phyloP scores from a whole-genome alignment of 2,797 vertebrate species.

The Muscicapa striata region DNA sequence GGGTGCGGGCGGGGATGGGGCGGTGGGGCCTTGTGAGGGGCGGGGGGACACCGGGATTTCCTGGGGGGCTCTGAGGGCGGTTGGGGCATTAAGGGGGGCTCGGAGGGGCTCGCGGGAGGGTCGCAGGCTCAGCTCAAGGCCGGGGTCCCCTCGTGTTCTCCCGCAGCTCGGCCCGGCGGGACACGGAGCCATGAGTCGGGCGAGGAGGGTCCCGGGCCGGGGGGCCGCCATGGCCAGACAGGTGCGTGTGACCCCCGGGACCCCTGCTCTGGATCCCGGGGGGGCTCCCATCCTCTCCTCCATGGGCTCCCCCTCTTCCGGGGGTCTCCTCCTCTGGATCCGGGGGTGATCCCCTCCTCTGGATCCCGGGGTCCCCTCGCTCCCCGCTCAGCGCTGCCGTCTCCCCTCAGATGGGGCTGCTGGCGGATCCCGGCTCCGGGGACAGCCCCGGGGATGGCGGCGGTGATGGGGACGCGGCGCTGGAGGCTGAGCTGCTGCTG shows the following conservation, averaged over 20 bases:
- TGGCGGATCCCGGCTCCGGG: not conserved
- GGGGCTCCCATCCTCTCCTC: not conserved
- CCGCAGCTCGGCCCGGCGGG: not conserved
- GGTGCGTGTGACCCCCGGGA: not conserved
- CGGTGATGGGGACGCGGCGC: not conserved
- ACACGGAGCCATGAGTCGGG: not conserved
- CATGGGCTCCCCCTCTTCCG: too few relatives aligned
- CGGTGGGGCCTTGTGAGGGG: not conserved
- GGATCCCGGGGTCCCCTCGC: not conserved
- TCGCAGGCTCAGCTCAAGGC: not conserved
- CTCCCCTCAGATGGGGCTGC: not conserved
- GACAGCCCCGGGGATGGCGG: fast-evolving
- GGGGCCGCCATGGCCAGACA: not conserved
- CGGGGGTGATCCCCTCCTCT: not conserved
- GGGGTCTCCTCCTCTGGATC: too few relatives aligned
- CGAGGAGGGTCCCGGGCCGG: not conserved
- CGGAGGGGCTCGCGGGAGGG: not conserved
- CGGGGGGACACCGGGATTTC: too few relatives aligned
- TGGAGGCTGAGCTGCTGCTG: not conserved
- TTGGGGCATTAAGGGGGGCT: not conserved
- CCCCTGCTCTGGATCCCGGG: not conserved
- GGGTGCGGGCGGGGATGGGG: too few relatives aligned
- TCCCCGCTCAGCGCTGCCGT: fast-evolving
- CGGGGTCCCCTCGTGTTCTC: not conserved
- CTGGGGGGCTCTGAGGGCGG: not conserved